Conservation (phyloP, 2,797 vertebrate genomes). For the Myotis vivesi region DNA sequence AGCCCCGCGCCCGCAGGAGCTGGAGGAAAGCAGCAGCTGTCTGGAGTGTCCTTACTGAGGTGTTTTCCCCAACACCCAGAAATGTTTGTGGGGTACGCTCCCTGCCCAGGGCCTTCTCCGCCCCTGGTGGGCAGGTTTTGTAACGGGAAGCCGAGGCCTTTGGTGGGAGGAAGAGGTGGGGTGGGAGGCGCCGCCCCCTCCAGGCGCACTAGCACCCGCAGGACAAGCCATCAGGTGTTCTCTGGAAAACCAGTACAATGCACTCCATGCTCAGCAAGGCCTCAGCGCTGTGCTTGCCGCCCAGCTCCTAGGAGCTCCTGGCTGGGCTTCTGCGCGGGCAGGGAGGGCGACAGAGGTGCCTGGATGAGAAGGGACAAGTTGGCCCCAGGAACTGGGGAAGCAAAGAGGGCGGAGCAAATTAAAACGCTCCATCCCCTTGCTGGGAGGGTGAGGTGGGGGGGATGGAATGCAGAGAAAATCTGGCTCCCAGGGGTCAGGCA, state of each 20-base stretch:
- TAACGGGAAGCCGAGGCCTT: background rate
- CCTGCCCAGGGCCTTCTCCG: background rate
- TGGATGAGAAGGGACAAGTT: conserved; percentile 50
- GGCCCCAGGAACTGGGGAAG: conserved; percentile 22
- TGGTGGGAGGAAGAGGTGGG: background rate
- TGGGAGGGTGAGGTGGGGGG: background rate
- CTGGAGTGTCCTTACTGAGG: background rate
- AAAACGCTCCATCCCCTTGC: conserved; percentile 22
- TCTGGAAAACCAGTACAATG: conserved; percentile 73
- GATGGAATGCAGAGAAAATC: background rate
- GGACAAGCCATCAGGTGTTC: background rate
- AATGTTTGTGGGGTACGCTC: background rate
- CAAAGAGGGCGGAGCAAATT: conserved; percentile 45
- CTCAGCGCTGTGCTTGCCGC: conserved; percentile 73
- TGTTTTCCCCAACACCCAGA: background rate
- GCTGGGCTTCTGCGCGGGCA: conserved; percentile 58
- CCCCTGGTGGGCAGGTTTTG: background rate
- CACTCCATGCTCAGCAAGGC: conserved; percentile 66
- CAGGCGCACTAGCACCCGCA: rapidly evolving
- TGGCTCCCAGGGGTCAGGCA: background rate
- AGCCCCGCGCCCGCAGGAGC: background rate
- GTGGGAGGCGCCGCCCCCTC: background rate
- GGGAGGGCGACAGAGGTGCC: background rate
- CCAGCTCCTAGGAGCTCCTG: conserved; percentile 75
- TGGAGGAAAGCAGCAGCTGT: background rate